Conservation (phyloP, 2,797 vertebrate species). For the Gadopsis marmoratus region DNA sequence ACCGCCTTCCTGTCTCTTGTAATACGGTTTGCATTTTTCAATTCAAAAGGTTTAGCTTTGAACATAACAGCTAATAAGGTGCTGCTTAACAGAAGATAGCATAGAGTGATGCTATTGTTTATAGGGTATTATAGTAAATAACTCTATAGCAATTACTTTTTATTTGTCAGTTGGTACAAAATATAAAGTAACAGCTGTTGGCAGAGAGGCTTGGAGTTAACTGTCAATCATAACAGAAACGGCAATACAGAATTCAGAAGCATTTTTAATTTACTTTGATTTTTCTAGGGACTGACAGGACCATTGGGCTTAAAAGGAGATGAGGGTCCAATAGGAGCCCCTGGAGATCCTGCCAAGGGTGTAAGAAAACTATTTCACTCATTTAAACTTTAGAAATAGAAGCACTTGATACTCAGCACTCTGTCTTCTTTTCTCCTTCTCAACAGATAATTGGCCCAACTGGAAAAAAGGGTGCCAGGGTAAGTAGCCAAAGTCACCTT, state of each 20-base stretch:
- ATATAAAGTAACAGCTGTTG: neutral
- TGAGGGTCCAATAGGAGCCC: constrained; percentile 85
- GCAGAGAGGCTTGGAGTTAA: neutral
- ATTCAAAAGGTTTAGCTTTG: constrained; percentile 13
- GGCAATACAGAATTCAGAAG: neutral
- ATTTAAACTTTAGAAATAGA: constrained; percentile 18
- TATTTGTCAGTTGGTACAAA: constrained; percentile 2
- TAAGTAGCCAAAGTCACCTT: constrained; percentile 71
- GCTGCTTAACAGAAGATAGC: neutral
- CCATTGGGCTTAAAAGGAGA: constrained; percentile 88
- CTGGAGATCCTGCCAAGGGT: constrained; percentile 90
- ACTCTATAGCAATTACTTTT: neutral
- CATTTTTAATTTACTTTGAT: neutral
- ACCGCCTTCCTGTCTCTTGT: constrained; percentile 20
- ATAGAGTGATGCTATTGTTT: neutral
- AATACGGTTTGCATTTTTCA: constrained; percentile 1
- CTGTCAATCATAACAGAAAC: neutral
- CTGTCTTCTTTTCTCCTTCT: constrained; percentile 14
- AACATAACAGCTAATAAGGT: neutral
- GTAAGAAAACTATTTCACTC: constrained; percentile 75
- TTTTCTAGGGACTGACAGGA: constrained; percentile 86
- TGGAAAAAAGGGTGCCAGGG: constrained; percentile 90
- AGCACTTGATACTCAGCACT: neutral
- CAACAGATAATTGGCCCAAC: constrained; percentile 89
- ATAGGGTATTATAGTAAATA: neutral